phyloP scores from a whole-genome alignment of 2,797 vertebrate genomes.

The Rhabdophis nuchalis region DNA sequence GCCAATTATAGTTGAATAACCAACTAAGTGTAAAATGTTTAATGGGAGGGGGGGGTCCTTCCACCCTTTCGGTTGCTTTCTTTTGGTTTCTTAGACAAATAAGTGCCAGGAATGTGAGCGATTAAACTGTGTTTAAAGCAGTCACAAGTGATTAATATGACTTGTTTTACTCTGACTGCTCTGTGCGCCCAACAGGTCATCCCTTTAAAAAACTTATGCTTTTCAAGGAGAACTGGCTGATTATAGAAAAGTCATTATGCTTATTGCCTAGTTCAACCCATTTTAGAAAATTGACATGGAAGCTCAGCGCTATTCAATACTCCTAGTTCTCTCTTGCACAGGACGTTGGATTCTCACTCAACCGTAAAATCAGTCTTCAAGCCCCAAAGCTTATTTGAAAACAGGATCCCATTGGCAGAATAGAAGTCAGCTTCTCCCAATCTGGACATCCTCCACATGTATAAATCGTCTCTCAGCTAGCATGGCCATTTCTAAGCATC shows the following conservation, averaged over 20 bases:
- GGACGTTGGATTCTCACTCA: fast-evolving
- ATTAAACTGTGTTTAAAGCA: conserved; percentile 49
- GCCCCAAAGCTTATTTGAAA: background rate
- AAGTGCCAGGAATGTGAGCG: conserved; percentile 28
- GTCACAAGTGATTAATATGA: conserved; percentile 41
- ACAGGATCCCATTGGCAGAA: background rate
- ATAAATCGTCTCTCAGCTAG: background rate
- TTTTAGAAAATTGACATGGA: conserved; percentile 10
- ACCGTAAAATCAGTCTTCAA: background rate
- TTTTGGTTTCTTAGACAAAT: conserved; percentile 43
- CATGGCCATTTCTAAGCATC: background rate
- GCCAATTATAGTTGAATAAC: conserved; percentile 33
- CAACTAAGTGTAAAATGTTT: conserved; percentile 16
- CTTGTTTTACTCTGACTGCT: conserved; percentile 21
- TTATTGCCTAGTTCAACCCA: background rate
- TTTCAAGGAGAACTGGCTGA: conserved; percentile 22
- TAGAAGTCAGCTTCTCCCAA: background rate
- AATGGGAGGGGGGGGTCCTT: background rate
- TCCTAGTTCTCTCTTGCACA: conserved; percentile 27
- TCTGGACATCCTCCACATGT: background rate
- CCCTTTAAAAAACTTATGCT: conserved; percentile 32
- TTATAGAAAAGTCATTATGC: conserved; percentile 39
- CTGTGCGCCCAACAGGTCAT: conserved; percentile 25
- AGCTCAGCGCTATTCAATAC: background rate
- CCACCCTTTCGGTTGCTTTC: conserved; percentile 18